Evolutionary conservation across 2,888 invertebrate genomes (phyloP).

Genomic region (Pherbina coryleti): DNA sequence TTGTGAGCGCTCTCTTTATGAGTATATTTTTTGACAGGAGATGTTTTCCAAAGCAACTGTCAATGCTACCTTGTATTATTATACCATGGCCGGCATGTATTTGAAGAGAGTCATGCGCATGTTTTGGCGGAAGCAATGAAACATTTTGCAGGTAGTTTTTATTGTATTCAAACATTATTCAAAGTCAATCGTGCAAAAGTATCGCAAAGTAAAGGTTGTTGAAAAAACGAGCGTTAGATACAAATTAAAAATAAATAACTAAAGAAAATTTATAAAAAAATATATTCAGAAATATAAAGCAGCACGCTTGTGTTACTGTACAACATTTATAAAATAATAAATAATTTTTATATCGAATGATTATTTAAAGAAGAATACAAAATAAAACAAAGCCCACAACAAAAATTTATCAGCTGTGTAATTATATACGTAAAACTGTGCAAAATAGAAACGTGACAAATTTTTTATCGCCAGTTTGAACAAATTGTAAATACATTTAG

Average conservation of each 20-base stretch:
- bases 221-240: neutral
- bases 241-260: neutral
- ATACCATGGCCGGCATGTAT: no score
- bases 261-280: no score
- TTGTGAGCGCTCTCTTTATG: no score
- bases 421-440: no score
- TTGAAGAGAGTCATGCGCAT: neutral
- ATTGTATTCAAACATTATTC: neutral
- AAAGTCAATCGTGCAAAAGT: slow-evolving; percentile 8
- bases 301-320: neutral
- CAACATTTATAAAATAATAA: neutral
- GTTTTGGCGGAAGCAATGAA: neutral
- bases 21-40: no score
- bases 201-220: neutral
- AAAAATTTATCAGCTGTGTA: no score
- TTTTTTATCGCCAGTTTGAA: no score
- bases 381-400: neutral
- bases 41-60: no score
- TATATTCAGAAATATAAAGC: neutral
- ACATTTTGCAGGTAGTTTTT: neutral
- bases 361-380: neutral
- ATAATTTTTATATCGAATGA: neutral
- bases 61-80: no score
- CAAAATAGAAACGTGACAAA: no score
- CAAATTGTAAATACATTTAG: no score